Percentiles rank a stretch among this genome's conserved stretches.
phyloP scores from a whole-genome alignment of 92 coral and sea anemone genomes.

The Palythoa heliodiscus region DNA sequence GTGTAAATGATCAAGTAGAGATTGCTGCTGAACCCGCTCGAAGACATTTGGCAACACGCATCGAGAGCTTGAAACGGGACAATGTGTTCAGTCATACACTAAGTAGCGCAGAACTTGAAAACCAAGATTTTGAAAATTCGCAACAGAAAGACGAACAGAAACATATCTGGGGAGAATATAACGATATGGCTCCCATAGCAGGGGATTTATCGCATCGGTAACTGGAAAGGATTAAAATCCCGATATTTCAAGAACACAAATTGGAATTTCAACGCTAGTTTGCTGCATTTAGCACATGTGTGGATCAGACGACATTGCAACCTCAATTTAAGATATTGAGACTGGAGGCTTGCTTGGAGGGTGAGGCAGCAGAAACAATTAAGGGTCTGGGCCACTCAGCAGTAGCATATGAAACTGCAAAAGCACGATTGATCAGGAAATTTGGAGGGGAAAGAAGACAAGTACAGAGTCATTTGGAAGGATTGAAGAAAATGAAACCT shows the following conservation, averaged over 20 bases:
- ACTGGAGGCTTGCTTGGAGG: slow-evolving; percentile 51
- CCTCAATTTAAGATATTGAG: slow-evolving; percentile 55
- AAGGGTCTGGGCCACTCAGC: slow-evolving; percentile 59
- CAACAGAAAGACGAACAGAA: slow-evolving; percentile 19
- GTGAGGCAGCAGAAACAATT: slow-evolving; percentile 55
- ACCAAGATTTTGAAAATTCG: slow-evolving; percentile 8
- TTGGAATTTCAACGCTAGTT: slow-evolving; percentile 53
- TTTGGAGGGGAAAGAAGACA: slow-evolving; percentile 51
- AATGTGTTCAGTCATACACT: not conserved
- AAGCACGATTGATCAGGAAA: slow-evolving; percentile 43
- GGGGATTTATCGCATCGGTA: slow-evolving; percentile 43
- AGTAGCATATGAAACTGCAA: slow-evolving; percentile 56
- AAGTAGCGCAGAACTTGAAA: not conserved
- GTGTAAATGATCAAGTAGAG: slow-evolving; percentile 33
- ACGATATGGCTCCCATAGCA: slow-evolving; percentile 1
- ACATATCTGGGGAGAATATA: not conserved
- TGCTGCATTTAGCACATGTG: slow-evolving; percentile 57
- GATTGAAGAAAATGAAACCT: slow-evolving; percentile 49
- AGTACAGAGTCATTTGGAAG: slow-evolving; percentile 40
- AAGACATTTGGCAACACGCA: slow-evolving; percentile 16
- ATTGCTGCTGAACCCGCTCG: slow-evolving; percentile 32
- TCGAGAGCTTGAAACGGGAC: not conserved
- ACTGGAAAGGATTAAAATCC: slow-evolving; percentile 51
- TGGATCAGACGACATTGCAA: slow-evolving; percentile 36
- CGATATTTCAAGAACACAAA: slow-evolving; percentile 44